Evolutionary conservation across 2,888 invertebrate species (phyloP), one percentile per base, ranked within the genome.

Genomic region (Siphlonurus alternatus): DNA sequence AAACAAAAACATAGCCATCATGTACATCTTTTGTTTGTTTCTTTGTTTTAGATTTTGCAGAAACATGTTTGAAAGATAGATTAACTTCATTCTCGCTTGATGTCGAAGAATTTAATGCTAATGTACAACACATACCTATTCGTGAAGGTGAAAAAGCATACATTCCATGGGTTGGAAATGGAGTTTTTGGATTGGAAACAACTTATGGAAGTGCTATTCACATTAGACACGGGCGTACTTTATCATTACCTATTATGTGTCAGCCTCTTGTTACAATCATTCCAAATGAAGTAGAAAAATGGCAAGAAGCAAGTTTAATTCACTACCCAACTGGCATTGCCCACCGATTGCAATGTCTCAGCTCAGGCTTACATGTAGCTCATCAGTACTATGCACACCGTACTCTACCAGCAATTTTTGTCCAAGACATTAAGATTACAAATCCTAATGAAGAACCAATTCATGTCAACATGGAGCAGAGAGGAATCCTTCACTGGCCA

Each of bases 371-470:
- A 69, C 81, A 83, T 69, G 78, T 83, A 2, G 80, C 82, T 1
- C 84, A 84, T 71, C 81, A 84, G 67, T 85, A 86, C 74, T 92
- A 88, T 73, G 89, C 91, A 5, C 92, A 92, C 74, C 81, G 92
- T 70, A 83, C 84, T 5, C 80, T 88, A 65, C 89, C 92, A 1
- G 83, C 86, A 38, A 76, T 93, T 63, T 81, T 93, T 70, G 85
- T 92, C 51, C 93, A 93, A 75, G 88, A 90, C 72, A 82, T 93
- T 64, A 82, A 83, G 72, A 78, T 93, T 1, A 83, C 83, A 25
- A 92, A 93, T 73, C 89, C 89, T 1, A 80, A 85, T 18, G 80
- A 79, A 70, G 74, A 77, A 59, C 75, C 79, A 10, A 81, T 85
- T 66, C 80, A 79, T 51, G 74, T 90, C 53, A 78, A 81, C 63